Percentiles rank a stretch among this genome's conserved stretches.
Evolutionary conservation across 2,113 vertebrate genomes (phyloP).

Genomic region (Macrotus californicus): DNA sequence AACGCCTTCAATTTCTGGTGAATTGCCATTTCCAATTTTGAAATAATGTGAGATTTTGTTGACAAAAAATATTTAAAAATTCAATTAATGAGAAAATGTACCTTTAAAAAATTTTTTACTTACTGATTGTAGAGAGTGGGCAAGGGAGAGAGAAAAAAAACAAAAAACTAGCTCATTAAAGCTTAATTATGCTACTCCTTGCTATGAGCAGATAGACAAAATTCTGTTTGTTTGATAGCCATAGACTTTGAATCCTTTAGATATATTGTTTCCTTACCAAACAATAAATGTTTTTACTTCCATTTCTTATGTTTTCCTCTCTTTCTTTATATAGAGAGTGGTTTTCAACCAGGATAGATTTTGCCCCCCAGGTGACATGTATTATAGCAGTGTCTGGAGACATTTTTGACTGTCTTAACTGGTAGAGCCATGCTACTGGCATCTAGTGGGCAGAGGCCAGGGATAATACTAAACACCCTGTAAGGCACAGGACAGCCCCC

Average conservation of each 20-base stretch:
- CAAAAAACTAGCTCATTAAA: background rate
- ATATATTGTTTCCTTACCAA: background rate
- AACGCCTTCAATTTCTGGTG: background rate
- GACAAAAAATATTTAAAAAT: background rate
- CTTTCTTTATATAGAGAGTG: background rate
- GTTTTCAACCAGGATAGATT: background rate
- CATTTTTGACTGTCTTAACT: background rate
- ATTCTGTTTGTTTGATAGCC: background rate
- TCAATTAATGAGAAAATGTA: background rate
- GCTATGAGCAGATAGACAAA: background rate
- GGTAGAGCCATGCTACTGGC: background rate
- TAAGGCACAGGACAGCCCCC: background rate
- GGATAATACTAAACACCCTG: background rate
- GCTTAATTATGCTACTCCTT: background rate
- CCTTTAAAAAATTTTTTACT: no score
- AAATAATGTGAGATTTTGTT: slow-evolving; percentile 1
- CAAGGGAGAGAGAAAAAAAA: background rate
- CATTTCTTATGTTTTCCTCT: background rate
- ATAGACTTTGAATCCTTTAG: background rate
- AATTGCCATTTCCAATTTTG: background rate
- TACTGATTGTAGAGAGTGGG: no score
- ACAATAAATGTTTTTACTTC: background rate
- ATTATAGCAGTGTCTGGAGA: background rate
- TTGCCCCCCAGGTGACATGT: background rate
- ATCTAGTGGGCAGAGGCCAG: background rate